Evolutionary conservation across 2,113 vertebrate genomes (phyloP), one percentile per base, ranked within the genome.

Genomic region (Sander vitreus): DNA sequence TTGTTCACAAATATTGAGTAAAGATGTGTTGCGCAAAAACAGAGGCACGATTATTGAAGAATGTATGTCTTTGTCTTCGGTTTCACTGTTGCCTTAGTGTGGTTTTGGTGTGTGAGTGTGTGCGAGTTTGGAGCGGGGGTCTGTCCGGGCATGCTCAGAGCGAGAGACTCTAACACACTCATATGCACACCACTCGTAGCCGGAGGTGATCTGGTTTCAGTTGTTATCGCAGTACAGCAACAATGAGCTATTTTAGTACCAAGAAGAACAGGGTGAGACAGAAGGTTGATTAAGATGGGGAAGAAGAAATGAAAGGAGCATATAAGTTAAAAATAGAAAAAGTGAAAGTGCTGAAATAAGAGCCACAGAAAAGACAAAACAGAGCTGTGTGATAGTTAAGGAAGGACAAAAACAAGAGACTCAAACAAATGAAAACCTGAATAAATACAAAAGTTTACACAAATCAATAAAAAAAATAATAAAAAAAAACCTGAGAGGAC

Each of bases 131-230:
- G 11, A 8, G 47, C 23, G 39, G 14, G 30, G 50, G 48, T 50
- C 14, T 88, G 88, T 73, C 73, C n/a, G 8, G 81, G 73, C 91
- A 88, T 76, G 88, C 82, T 86, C 80, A 66, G 77, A 86, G 74
- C 39, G 1, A 58, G 30, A 9, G 57, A n/a, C 75, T 84, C 39
- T 25, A n/a, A 87, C 73, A 83, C 80, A 63, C 64, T 58, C 53
- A 45, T 36, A 65, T 21, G 33, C 39, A 65, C 64, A 63, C 13
- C 73, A 75, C 63, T 70, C 78, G 10, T 67, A 83, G 88, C 88
- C 25, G 6, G 21, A 82, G 86, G 86, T 25, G 7, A 72, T 80
- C 58, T 68, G 74, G 58, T 84, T 90, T 81, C 33, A 59, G 73
- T 50, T 81, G 59, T 70, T 71, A 33, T 76, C 57, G 76, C 64